Evolutionary conservation across 2,888 invertebrate genomes (phyloP), one percentile per base, ranked within the genome.

Genomic region (Exephanes ischioxanthus): DNA sequence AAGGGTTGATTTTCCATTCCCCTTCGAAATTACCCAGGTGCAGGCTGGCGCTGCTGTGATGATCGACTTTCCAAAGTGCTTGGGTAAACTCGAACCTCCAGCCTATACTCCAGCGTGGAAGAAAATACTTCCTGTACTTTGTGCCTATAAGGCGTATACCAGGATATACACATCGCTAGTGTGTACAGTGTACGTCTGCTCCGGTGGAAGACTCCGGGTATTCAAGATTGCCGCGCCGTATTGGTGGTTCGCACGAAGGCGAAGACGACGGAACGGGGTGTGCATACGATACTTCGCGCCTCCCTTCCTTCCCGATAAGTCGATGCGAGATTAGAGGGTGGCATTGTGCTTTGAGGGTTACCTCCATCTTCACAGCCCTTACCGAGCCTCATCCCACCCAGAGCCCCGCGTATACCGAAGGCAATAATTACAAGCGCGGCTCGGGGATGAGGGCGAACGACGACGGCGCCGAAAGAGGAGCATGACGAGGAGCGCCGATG

Each of bases 271-370:
- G 89, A 89, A 16, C 30, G 88, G 89, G 87, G 84, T 83, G 81
- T 86, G 88, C 88, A 90, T 87, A 90, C 89, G 90, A 90, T 90
- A 90, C 84, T 87, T 80, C 87, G 86, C 87, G 63, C 71, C 89
- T 90, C 77, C 83, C 79, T 87, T 87, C 84, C 86, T 90, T 87
- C 87, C 86, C 91, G 90, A 94, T 93, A 93, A 93, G 93, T 93
- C 93, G 93, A 94, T 93, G 90, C 91, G 89, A 93, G 93, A 93
- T 93, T 93, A 93, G 92, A 93, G 92, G 91, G 93, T 92, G 91
- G 89, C 90, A 93, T 93, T 93, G 93, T 93, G 90, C 92, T 93
- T 92, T 91, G 91, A 92, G 90, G 91, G 91, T 88, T 84, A 72
- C 86, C 87, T 82, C 61, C 72, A 81, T 84, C 87, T 84, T 79